Evolutionary conservation across 2,113 vertebrate species (phyloP).

Genomic region (Oriolus oriolus): DNA sequence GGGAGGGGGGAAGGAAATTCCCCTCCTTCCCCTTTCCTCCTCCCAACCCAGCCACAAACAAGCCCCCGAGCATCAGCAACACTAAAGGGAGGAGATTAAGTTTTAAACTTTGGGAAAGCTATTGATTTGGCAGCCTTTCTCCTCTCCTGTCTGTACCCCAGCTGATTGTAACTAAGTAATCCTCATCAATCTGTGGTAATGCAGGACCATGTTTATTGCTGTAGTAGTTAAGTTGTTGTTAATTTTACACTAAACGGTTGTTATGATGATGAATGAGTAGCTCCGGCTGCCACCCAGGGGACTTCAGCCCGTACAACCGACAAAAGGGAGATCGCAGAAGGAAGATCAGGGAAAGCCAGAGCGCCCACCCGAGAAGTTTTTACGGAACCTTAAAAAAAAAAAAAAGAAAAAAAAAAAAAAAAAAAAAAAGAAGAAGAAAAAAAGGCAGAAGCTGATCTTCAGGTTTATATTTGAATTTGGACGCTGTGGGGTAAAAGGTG

Average conservation of each 20-base stretch:
- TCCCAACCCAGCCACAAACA: neutral
- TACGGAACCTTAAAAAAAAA: neutral
- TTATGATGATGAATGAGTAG: conserved; percentile 75
- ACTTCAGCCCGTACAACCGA: conserved; percentile 42
- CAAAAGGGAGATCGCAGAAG: neutral
- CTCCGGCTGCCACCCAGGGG: conserved; percentile 62
- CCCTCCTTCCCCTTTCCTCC: neutral
- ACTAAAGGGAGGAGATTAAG: neutral
- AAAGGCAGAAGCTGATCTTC: neutral
- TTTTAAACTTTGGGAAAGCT: conserved; percentile 28
- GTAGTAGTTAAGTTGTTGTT: conserved; percentile 77
- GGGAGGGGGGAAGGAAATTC: neutral
- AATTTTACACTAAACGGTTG: conserved; percentile 80
- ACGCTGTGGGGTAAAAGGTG: conserved; percentile 16
- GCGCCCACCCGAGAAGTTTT: neutral
- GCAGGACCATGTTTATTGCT: conserved; percentile 71
- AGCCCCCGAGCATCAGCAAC: neutral
- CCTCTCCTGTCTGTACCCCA: neutral
- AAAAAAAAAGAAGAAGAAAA: accelerated
- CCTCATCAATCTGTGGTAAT: conserved; percentile 70
- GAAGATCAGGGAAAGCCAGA: neutral
- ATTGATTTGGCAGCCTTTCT: conserved; percentile 13
- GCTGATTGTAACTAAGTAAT: conserved; percentile 67
- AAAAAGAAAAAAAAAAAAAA: neutral
- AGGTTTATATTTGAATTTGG: conserved; percentile 9